Evolutionary conservation across 2,113 vertebrate species (phyloP), one percentile per base, ranked within the genome.

Genomic region (Gymnobelideus leadbeateri): DNA sequence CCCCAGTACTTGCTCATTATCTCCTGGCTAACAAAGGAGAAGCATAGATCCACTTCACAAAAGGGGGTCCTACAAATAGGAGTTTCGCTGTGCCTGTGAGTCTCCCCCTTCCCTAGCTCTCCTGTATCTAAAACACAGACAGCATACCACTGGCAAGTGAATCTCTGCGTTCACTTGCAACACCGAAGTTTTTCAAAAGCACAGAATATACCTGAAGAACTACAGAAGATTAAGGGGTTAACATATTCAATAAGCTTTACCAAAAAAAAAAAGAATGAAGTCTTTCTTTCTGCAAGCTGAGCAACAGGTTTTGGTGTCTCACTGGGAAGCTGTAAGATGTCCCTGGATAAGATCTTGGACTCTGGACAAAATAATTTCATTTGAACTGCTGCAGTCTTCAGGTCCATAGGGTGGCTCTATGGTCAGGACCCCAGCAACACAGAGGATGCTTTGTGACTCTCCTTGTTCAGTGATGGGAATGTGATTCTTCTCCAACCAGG

Each of bases 321-420:
- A 93, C 0, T 95, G 89, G 1, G 95, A 96, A 31, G 96, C 95
- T 9, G 94, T 84, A 0, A 99, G 97, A 90, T 98, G 98, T 90
- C 98, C 98, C 96, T 98, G 97, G 95, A 99, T 96, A 47, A 99
- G 98, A 92, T 98, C 99, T 96, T 99, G 99, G 89, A 99, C 97
- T 2, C 99, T 98, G 24, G 99, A 98, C 96, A 99, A 97, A 94
- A 99, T 99, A 93, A 99, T 99, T 97, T 99, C 99, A 95, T 99
- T 99, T 94, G 98, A 95, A 96, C 99, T 99, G 97, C 93, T 98
- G 98, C 99, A 99, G 97, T 99, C 99, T 25, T 99, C 99, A 0
- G 99, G 97, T n/a, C 99, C 90, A 0, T 99, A 99, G 0, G 99
- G 99, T 0, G 99, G 98, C 1, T 98, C 98, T 50, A 99, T 98